These are phyloP conservation scores for Entomobrya multifasciata DNA, from an alignment of 2,888 invertebrate species.

Conservation along the genomic window DNA sequence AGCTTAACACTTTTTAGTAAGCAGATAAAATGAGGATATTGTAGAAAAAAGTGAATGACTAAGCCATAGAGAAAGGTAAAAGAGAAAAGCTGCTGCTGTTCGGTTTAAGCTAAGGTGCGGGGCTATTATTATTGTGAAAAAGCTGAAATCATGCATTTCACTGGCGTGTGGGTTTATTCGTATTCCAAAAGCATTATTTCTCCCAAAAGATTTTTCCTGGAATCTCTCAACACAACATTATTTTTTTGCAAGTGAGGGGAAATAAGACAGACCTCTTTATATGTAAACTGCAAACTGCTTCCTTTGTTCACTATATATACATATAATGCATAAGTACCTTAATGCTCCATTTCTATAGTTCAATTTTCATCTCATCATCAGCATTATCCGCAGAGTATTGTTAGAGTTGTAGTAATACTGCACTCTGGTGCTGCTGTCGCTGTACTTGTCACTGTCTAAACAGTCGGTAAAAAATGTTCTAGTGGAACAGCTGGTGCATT, in stretches of 20 bases:
- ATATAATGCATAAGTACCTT: slow-evolving; percentile 19
- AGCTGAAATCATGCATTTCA: slow-evolving; percentile 51
- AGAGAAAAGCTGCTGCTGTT: background rate
- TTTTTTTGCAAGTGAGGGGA: slow-evolving; percentile 34
- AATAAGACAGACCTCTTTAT: background rate
- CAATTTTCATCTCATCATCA: background rate
- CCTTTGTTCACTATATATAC: too few relatives aligned
- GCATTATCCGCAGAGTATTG: slow-evolving; percentile 11
- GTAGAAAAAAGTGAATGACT: slow-evolving; percentile 8
- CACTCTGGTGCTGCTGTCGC: slow-evolving; percentile 37
- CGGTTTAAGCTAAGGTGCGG: slow-evolving; percentile 4
- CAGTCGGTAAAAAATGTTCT: slow-evolving; percentile 40
- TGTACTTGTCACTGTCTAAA: slow-evolving; percentile 24
- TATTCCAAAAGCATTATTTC: slow-evolving; percentile 58
- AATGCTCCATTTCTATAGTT: background rate
- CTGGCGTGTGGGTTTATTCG: slow-evolving; percentile 49
- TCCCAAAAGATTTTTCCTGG: slow-evolving; percentile 49
- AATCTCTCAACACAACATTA: slow-evolving; percentile 44
- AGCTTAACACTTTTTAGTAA: slow-evolving; percentile 64
- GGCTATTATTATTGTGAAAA: slow-evolving; percentile 26
- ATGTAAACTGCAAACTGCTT: too few relatives aligned
- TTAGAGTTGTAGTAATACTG: slow-evolving; percentile 17
- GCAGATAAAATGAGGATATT: slow-evolving; percentile 49
- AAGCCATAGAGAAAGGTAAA: slow-evolving; percentile 4
- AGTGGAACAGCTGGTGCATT: slow-evolving; percentile 52